These are phyloP conservation scores for Lepidostoma basale DNA, from an alignment of 1,140 invertebrate species.

Conservation along the genomic window DNA sequence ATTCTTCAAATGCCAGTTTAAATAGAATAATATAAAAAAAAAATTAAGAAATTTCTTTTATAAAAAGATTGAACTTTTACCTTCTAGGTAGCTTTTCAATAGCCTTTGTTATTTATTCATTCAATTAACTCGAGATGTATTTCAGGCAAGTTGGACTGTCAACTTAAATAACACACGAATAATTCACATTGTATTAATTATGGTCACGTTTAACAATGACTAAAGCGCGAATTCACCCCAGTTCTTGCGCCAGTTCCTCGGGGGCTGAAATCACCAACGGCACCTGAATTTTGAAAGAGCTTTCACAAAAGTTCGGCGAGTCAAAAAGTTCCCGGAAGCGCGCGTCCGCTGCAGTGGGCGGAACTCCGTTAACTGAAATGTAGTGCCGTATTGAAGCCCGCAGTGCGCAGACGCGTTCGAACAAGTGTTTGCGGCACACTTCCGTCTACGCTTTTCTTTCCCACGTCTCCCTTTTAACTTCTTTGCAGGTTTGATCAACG, in stretches of 20 bases:
- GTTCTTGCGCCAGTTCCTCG: too few species aligned
- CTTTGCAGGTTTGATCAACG: constrained; percentile 17
- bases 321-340: neutral
- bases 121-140: neutral
- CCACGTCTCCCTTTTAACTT: constrained; percentile 9
- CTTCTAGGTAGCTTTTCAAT: neutral
- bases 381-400: constrained; percentile 26
- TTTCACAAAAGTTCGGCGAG: constrained; percentile 7
- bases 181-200: neutral
- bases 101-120: constrained; percentile 16
- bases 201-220: too few species aligned
- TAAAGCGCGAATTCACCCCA: too few species aligned
- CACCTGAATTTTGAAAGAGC: constrained; percentile 3
- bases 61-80: constrained; percentile 10
- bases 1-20: too few species aligned
- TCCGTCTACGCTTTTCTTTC: constrained; percentile 17
- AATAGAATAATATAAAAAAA: too few species aligned
- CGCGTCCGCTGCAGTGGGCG: constrained; percentile 35
- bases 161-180: neutral
- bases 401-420: constrained; percentile 35
- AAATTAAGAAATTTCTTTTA: constrained; percentile 10
- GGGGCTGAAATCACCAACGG: too few species aligned
- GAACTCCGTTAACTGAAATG: constrained; percentile 26
- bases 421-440: constrained; percentile 40
- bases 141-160: neutral